Base-by-base conservation (phyloP, 2,888 invertebrate genomes). In the Conchocele bisecta region DNA sequence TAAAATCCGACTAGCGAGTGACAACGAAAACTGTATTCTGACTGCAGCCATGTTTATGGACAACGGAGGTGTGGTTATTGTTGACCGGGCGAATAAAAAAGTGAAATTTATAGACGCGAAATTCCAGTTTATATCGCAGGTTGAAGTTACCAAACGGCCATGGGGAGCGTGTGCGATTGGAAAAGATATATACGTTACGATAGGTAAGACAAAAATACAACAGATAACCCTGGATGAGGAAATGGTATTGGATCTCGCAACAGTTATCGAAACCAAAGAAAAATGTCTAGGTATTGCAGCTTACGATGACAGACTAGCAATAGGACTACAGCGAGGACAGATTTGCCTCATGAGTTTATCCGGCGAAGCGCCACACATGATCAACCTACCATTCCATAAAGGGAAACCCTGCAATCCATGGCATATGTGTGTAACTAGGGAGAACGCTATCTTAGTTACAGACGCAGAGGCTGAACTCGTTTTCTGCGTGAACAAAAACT, bases 141-240 rank as follows among this genome's bases (percentile, higher is more conserved):
- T 53, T 13, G 66, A 75, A 20, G 53, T 75, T 5, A 46, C 69
- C 3, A 61, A 57, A 3, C 57, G 63, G 17, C 75, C 75, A 7
- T 75, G 75, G 75, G 69, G 66, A 2, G 66, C 70, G 37, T 75
- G 75, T 70, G 44, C 69, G 5, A 44, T 48, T 22, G 75, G 75
- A 9, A 29, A 39, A 0, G 75, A 75, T 26, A 61, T 75, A 2
- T 75, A 66, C 39, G 69, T 75, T 4, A 65, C 75, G 2, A 75
- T 75, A 58, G 75, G 70, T 13, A 70, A 75, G 29, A 75, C 69
- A 4, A 26, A 61, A 29, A 60, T 75, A 39, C 69, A 75, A 37
- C 69, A 75, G 44, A 28, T 75, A 3, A 65, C 48, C 31, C 58
- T 75, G 1, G n/a, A n/a, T n/a, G 60, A 44, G 24, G 75, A 75